phyloP scores from a whole-genome alignment of 2,888 invertebrate species.

The Uloborus plumipes region DNA sequence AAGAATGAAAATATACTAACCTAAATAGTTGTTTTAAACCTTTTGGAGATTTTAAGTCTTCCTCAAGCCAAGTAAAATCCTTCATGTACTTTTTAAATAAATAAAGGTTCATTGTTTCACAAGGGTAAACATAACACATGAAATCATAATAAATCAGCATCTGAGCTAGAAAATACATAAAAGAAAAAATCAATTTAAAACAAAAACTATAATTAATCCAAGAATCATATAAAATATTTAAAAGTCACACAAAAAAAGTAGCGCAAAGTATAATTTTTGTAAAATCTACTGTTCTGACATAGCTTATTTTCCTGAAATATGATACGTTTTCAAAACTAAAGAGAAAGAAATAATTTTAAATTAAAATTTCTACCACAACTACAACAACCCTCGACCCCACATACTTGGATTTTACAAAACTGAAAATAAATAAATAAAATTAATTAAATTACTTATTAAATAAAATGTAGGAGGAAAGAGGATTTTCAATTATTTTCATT shows the following conservation, averaged over 20 bases:
- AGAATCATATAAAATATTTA: not conserved
- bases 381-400: too few species aligned
- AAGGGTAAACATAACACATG: constrained; percentile 75
- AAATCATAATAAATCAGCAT: constrained; percentile 76
- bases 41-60: constrained; percentile 68
- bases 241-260: too few species aligned
- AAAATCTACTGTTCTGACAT: too few species aligned
- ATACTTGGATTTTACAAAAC: too few species aligned
- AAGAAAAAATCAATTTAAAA: not conserved
- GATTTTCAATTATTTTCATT: too few species aligned
- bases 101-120: constrained; percentile 75
- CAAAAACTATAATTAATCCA: not conserved
- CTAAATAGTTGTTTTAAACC: constrained; percentile 25
- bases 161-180: constrained; percentile 73
- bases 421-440: too few species aligned
- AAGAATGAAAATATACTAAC: not conserved
- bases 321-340: too few species aligned
- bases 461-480: too few species aligned
- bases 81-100: constrained; percentile 76
- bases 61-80: constrained; percentile 75
- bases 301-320: too few species aligned
- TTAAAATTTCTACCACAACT: too few species aligned
- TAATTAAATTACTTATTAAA: too few species aligned
- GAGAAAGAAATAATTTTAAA: too few species aligned
- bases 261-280: not conserved